A percentile compares a stretch with the other conserved stretches of the same genome.
These are phyloP conservation scores for Hipposideros armiger DNA, from an alignment of 2,113 vertebrate genomes.

Conservation along the genomic window DNA sequence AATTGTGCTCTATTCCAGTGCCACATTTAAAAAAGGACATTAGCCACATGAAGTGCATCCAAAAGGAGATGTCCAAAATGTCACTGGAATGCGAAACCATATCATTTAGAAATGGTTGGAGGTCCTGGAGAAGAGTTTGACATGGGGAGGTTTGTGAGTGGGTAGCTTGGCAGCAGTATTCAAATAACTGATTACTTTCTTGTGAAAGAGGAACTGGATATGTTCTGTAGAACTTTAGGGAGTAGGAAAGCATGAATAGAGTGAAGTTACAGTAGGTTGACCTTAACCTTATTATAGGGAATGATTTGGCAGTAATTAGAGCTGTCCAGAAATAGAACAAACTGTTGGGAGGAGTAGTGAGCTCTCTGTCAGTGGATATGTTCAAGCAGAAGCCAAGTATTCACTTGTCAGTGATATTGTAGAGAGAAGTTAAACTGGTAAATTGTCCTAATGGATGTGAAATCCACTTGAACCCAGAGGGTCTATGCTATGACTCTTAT, in stretches of 20 bases:
- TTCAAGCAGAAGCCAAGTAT: not conserved
- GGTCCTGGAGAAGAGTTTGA: not conserved
- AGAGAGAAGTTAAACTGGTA: not conserved
- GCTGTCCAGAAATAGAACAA: not conserved
- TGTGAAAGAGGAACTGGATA: not conserved
- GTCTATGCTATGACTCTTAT: not conserved
- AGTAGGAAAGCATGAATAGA: not conserved
- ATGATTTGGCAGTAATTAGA: not conserved
- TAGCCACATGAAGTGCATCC: not conserved
- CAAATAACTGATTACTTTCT: not conserved
- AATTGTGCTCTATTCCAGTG: not conserved
- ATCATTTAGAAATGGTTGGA: not conserved
- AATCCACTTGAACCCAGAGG: not conserved
- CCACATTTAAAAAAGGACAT: conserved; percentile 45
- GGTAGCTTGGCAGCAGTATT: not conserved
- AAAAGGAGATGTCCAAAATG: conserved; percentile 28
- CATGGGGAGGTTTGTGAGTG: not conserved
- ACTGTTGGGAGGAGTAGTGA: not conserved
- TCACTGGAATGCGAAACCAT: not conserved
- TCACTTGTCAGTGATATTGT: not conserved
- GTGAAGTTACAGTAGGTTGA: not conserved
- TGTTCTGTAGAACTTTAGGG: not conserved
- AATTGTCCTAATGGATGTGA: not conserved
- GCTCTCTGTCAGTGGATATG: not conserved
- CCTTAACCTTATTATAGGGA: not conserved